Conservation (phyloP, 2,113 vertebrate species). For the Caranx melampygus region DNA sequence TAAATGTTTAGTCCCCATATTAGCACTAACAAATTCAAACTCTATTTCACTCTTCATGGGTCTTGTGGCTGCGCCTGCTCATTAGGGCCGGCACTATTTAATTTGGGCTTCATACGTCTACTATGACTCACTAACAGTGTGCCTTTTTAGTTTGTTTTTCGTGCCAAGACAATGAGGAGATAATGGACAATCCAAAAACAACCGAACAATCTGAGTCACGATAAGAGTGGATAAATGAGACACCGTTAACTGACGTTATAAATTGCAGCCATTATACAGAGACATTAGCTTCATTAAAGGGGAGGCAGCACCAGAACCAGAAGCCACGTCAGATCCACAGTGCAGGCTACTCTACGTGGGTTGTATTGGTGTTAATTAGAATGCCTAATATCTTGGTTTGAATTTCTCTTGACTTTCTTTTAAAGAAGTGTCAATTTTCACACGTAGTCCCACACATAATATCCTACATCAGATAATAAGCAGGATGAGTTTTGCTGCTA, state of each 20-base stretch:
- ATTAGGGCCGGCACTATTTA: not conserved
- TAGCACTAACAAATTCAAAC: not conserved
- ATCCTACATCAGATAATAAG: too few relatives aligned
- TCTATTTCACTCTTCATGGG: not conserved
- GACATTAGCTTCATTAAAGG: too few relatives aligned
- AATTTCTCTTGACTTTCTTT: not conserved
- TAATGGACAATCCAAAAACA: not conserved
- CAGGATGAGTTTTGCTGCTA: too few relatives aligned
- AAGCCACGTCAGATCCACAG: not conserved
- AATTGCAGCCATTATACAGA: not conserved
- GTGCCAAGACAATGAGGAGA: not conserved
- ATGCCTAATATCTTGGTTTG: not conserved
- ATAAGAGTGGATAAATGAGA: not conserved
- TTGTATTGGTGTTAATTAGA: not conserved
- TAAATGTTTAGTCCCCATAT: conserved; percentile 13
- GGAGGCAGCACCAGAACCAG: too few relatives aligned
- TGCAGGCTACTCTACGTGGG: not conserved
- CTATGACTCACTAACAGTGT: too few relatives aligned
- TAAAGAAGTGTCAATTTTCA: too few relatives aligned
- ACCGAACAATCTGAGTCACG: not conserved
- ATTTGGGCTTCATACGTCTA: not conserved
- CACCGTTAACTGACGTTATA: too few relatives aligned
- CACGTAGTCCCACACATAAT: not conserved
- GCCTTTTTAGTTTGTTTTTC: not conserved
- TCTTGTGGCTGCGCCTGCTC: not conserved